Evolutionary conservation across 2,888 invertebrate species (phyloP), one percentile per base, ranked within the genome.

Genomic region (Xanthia togata): DNA sequence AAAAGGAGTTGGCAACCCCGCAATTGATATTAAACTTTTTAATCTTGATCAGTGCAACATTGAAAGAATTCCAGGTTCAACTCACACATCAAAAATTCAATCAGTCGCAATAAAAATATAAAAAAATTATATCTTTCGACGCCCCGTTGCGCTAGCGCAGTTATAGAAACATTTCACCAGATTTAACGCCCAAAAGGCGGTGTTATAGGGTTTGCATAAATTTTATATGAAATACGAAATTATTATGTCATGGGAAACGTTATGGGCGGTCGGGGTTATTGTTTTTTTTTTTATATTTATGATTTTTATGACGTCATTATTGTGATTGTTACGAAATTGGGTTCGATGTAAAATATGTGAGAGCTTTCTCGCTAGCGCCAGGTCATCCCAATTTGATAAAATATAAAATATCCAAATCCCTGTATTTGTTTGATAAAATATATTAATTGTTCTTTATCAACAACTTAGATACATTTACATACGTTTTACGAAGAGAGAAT

Each of bases 191-290:
- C 82, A 87, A 88, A 89, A 87, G 78, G 81, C 81, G 81, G 81
- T 85, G 85, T 81, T 82, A 76, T 79, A 55, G 89, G 86, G 90
- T 93, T 94, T 94, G 95, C 94, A 94, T 95, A 94, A 92, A 94
- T 93, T 90, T 88, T 83, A 78, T 76, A 77, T 87, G 84, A 88
- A 88, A 89, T 86, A 91, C 79, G 84, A 90, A 90, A 91, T 90
- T 82, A 88, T 89, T 88, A 87, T 86, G 88, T 89, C 92, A 91
- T 93, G 92, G 91, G 92, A 92, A 93, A 78, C 93, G 85, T 70
- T 87, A 82, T 93, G 93, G 93, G 94, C 82, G 94, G 94, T 93
- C 92, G 57, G 44, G 87, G 87, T 85, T 85, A 86, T 86, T 76
- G 85, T 83, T 59, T 72, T 59, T 59, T 72, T 59, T 76, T 70